Conservation (phyloP, 2,113 vertebrate species). For the Nipponia nippon region DNA sequence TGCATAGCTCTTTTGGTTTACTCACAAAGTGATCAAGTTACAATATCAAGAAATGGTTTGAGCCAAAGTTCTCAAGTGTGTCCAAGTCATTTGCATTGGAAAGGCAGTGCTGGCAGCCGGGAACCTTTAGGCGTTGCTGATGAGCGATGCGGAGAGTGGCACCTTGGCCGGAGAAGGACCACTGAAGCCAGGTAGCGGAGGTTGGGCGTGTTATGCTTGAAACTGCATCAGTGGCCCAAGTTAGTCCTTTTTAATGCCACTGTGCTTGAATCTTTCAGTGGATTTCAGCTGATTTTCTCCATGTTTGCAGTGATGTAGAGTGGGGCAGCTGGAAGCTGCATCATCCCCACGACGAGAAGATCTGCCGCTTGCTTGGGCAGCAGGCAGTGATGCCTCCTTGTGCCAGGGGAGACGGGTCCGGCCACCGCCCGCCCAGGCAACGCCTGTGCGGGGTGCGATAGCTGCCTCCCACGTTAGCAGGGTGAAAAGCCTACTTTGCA, state of each 20-base stretch:
- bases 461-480: neutral
- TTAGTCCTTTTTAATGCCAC: neutral
- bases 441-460: fast-evolving
- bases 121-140: neutral
- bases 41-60: neutral
- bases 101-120: neutral
- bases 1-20: neutral
- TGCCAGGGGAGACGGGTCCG: neutral
- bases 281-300: neutral
- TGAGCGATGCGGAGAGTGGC: fast-evolving
- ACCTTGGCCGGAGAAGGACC: neutral
- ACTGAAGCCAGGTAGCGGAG: fast-evolving
- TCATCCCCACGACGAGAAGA: neutral
- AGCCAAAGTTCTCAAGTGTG: neutral
- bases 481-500: neutral
- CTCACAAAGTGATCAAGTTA: neutral
- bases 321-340: neutral
- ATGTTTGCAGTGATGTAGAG: neutral
- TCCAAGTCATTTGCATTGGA: neutral
- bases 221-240: neutral
- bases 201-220: fast-evolving
- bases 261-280: neutral
- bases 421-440: neutral
- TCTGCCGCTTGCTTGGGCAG: neutral
- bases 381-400: fast-evolving